Percentiles rank a stretch among this genome's conserved stretches.
phyloP scores from a whole-genome alignment of 2,797 vertebrate species.

The Xiphorhynchus erythropygius region DNA sequence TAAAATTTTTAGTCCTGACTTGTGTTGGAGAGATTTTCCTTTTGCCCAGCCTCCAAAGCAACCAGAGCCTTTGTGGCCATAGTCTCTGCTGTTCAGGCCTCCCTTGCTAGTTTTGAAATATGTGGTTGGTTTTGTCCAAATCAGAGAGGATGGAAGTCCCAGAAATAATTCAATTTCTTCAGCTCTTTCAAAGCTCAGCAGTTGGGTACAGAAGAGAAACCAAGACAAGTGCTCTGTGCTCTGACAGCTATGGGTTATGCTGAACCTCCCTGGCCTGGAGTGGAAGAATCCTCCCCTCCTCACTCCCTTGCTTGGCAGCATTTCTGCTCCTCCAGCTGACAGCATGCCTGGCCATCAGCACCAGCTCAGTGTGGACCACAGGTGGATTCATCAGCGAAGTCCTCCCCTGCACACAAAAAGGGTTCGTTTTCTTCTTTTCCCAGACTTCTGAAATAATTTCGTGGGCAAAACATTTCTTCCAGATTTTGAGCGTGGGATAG shows the following conservation, averaged over 20 bases:
- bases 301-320: fast-evolving
- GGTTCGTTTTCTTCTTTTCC: background rate
- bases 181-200: background rate
- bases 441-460: background rate
- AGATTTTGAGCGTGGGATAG: background rate
- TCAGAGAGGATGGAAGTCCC: background rate
- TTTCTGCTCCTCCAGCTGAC: background rate
- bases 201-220: background rate
- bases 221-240: background rate
- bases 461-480: background rate
- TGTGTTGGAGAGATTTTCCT: background rate
- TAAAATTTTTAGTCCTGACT: background rate
- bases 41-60: background rate
- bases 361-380: background rate
- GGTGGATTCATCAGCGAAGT: background rate
- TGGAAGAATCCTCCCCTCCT: background rate
- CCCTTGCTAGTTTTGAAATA: background rate
- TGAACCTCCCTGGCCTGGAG: background rate
- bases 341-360: background rate
- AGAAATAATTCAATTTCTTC: background rate
- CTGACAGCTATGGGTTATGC: background rate
- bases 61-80: background rate
- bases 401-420: background rate
- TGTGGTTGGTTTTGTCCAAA: background rate
- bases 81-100: background rate